Percentiles rank a stretch among this genome's conserved stretches.
Evolutionary conservation across 2,888 invertebrate genomes (phyloP).

Genomic region (Sinodicranocentrus sp.): DNA sequence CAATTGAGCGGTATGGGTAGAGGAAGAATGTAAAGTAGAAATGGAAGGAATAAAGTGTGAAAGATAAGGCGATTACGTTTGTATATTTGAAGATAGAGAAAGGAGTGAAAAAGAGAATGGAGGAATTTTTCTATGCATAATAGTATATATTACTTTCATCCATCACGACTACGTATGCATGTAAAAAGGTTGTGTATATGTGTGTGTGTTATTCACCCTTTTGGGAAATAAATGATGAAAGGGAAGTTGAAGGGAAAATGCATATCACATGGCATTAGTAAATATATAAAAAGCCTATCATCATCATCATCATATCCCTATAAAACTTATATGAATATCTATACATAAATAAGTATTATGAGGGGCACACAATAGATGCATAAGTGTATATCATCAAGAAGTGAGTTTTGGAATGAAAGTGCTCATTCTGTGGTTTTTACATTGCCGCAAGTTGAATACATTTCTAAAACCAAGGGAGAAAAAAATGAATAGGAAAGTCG

Average conservation of each 20-base stretch:
- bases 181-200: slow-evolving; percentile 3
- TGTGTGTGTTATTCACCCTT: slow-evolving; percentile 11
- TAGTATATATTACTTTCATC: slow-evolving; percentile 63
- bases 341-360: neutral
- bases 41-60: slow-evolving; percentile 73
- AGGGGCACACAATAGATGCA: neutral
- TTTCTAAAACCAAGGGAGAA: slow-evolving; percentile 41
- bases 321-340: neutral
- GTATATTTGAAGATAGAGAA: slow-evolving; percentile 46
- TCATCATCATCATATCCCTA: neutral
- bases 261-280: slow-evolving; percentile 1
- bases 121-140: slow-evolving; percentile 41
- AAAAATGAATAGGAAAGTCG: slow-evolving; percentile 13
- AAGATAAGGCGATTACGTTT: slow-evolving; percentile 76
- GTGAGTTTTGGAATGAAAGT: slow-evolving; percentile 30
- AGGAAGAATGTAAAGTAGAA: slow-evolving; percentile 29
- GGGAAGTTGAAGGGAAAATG: slow-evolving; percentile 10
- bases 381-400: neutral
- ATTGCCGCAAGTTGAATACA: slow-evolving; percentile 64
- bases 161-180: slow-evolving; percentile 48
- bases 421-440: slow-evolving; percentile 62
- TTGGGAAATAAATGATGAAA: neutral
- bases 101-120: neutral
- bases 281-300: slow-evolving; percentile 8
- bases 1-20: no score